Evolutionary conservation across 2,888 invertebrate genomes (phyloP).

Genomic region (Andrena marginata): DNA sequence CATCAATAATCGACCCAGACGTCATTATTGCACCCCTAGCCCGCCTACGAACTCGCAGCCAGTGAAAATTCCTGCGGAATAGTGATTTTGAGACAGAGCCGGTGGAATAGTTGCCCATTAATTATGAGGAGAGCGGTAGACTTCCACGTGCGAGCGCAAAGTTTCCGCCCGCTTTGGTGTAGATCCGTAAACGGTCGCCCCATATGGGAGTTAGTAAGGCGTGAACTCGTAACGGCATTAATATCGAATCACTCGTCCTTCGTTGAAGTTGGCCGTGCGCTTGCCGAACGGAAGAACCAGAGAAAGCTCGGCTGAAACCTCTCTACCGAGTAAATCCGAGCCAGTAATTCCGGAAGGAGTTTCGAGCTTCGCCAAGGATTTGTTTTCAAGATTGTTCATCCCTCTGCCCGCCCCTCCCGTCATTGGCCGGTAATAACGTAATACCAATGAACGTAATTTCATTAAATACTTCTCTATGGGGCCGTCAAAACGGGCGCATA

Average conservation of each 20-base stretch:
- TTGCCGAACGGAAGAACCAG: slow-evolving; percentile 59
- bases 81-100: slow-evolving; percentile 43
- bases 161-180: slow-evolving; percentile 42
- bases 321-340: slow-evolving; percentile 63
- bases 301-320: slow-evolving; percentile 64
- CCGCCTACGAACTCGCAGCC: neutral
- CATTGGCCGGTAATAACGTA: slow-evolving; percentile 28
- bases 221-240: slow-evolving; percentile 73
- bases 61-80: slow-evolving; percentile 20
- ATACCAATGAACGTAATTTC: slow-evolving; percentile 27
- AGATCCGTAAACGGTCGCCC: slow-evolving; percentile 54
- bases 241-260: slow-evolving; percentile 72
- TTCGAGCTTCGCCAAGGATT: slow-evolving; percentile 63
- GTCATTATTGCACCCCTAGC: neutral
- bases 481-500: neutral
- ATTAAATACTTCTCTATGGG: neutral
- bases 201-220: slow-evolving; percentile 66
- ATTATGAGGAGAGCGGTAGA: slow-evolving; percentile 60
- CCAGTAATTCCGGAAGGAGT: slow-evolving; percentile 66
- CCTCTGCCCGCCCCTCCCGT: slow-evolving; percentile 26
- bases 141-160: slow-evolving; percentile 51
- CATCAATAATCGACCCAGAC: slow-evolving; percentile 28
- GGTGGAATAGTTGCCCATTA: slow-evolving; percentile 59
- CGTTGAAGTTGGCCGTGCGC: slow-evolving; percentile 61
- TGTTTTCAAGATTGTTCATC: slow-evolving; percentile 63